Evolutionary conservation across 2,797 vertebrate genomes (phyloP), one percentile per base, ranked within the genome.

Genomic region (Linurgus olivaceus): DNA sequence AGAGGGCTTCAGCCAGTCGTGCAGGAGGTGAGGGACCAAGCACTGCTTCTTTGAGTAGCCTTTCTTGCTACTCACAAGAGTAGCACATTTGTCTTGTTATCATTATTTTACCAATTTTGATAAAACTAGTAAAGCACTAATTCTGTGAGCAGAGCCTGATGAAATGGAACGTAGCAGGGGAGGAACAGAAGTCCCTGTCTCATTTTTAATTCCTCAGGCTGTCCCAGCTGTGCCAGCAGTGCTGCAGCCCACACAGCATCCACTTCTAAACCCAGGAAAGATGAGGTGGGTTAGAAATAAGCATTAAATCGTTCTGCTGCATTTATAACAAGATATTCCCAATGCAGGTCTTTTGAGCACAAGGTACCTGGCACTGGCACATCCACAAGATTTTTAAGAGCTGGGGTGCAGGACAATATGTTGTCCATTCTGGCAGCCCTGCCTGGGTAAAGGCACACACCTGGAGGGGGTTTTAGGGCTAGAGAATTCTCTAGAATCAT

Each of bases 351-450:
- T 74, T 63, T 45, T 17, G 42, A 63, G 40, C 17, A 35, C 57
- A 57, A 24, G 16, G 19, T 71, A 37, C 35, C 25, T 24, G 55
- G 19, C n/a, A 20, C 33, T 68, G 48, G 12, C 28, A 31, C 16
- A 62, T 33, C 21, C 62, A 61, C 0, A 0, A 5, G 12, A 6
- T 9, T 2, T 52, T 6, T 42, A 29, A 63, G 47, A 58, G 6
- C 0, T 61, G 35, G 33, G 14, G 3, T n/a, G 51, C 20, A 48
- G 7, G 8, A 19, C 9, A 45, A 37, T 0, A 0, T 4, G 8
- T 13, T 52, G 24, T 17, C 37, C 5, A 3, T 47, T 70, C n/a
- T 40, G 21, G 78, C 38, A 74, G 28, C 15, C 18, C 24, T 16
- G 2, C 26, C 33, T 52, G 33, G 26, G 33, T 77, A 52, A 86